Conservation (phyloP, 2,113 vertebrate species). For the Oostethus manadensis region DNA sequence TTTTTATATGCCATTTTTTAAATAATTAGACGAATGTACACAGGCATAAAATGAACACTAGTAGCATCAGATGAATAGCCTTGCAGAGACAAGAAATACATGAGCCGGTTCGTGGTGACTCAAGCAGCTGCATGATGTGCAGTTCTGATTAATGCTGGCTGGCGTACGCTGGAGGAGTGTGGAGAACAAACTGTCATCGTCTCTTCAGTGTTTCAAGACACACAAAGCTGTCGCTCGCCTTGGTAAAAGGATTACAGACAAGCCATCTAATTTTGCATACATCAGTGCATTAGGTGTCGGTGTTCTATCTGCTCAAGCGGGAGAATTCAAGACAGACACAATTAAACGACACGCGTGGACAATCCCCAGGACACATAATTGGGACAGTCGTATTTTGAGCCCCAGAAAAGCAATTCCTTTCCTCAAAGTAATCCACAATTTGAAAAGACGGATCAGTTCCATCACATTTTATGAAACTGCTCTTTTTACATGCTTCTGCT, state of each 20-base stretch:
- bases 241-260: constrained; percentile 46
- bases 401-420: constrained; percentile 13
- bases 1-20: no score
- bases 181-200: constrained; percentile 40
- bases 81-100: constrained; percentile 21
- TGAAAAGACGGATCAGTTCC: neutral
- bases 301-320: constrained; percentile 42
- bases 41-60: no score
- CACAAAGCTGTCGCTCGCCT: constrained; percentile 32
- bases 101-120: constrained; percentile 34
- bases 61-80: constrained; percentile 19
- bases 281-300: constrained; percentile 15
- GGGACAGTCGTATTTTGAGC: constrained; percentile 17
- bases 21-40: no score
- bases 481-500: neutral
- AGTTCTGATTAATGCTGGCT: constrained; percentile 37
- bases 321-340: constrained; percentile 36
- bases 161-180: constrained; percentile 20
- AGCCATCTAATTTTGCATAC: constrained; percentile 40
- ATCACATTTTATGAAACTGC: neutral
- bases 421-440: constrained; percentile 3
- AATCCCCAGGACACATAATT: constrained; percentile 18
- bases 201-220: constrained; percentile 21
- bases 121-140: constrained; percentile 43
- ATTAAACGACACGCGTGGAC: constrained; percentile 20